Conservation (phyloP, 2,797 vertebrate species). For the Glyptemys insculpta region DNA sequence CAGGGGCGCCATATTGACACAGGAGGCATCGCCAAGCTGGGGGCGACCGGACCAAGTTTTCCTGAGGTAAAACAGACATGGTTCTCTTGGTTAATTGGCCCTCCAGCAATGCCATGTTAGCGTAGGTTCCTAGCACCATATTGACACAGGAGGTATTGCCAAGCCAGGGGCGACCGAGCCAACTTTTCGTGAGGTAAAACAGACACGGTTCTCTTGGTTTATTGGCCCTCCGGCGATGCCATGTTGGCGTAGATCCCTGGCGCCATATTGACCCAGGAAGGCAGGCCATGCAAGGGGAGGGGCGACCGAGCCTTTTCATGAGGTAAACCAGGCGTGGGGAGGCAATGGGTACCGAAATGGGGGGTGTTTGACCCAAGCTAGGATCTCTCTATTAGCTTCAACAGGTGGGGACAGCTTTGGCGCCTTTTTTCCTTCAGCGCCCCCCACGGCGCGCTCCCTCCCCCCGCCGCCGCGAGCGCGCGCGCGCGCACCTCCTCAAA, state of each 20-base stretch:
- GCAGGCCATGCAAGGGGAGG: neutral
- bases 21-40: no score
- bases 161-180: no score
- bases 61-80: no score
- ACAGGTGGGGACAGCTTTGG: neutral
- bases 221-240: rapidly evolving
- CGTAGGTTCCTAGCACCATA: no score
- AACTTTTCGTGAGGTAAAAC: neutral
- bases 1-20: no score
- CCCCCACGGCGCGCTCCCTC: neutral
- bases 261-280: neutral
- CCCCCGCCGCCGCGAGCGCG: neutral
- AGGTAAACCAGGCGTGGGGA: neutral
- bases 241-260: no score
- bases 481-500: neutral
- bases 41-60: no score
- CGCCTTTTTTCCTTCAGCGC: neutral
- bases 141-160: no score
- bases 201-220: neutral
- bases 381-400: neutral
- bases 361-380: no score
- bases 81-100: neutral
- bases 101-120: no score
- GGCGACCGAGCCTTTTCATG: neutral
- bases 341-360: no score